Conservation (phyloP, 1,140 invertebrate genomes). For the Oedothorax gibbosus region DNA sequence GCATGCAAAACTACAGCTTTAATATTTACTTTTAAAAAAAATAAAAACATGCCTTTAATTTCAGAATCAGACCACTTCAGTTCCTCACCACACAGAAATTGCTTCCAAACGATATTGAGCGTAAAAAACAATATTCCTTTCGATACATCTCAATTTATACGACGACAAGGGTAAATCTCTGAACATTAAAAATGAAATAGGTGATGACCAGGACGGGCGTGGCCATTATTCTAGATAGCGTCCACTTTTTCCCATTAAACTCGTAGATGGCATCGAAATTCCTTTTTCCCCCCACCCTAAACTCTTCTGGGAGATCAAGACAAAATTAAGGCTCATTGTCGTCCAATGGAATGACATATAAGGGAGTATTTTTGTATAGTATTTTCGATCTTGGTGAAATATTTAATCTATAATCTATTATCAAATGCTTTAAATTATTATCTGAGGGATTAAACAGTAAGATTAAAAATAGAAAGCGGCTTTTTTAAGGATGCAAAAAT, state of each 20-base stretch:
- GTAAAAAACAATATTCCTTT: constrained; percentile 29
- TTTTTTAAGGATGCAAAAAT: too few species aligned
- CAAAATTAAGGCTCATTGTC: background rate
- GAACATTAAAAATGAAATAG: constrained; percentile 28
- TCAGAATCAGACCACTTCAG: too few species aligned
- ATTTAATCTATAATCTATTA: too few species aligned
- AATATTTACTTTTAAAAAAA: too few species aligned
- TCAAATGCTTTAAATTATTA: too few species aligned
- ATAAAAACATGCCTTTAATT: too few species aligned
- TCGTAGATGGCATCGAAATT: constrained; percentile 31
- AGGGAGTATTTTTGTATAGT: constrained; percentile 1
- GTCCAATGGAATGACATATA: constrained; percentile 2
- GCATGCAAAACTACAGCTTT: too few species aligned
- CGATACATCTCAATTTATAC: constrained; percentile 30
- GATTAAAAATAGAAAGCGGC: too few species aligned
- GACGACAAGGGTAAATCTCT: constrained; percentile 2
- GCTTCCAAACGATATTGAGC: background rate
- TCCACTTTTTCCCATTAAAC: constrained; percentile 34
- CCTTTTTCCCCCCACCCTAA: background rate
- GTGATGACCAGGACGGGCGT: constrained; percentile 22
- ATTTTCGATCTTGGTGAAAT: too few species aligned
- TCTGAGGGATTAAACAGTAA: too few species aligned
- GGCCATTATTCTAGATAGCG: constrained; percentile 5
- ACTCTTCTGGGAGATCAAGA: background rate
- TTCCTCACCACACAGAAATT: too few species aligned